These are phyloP conservation scores for mouse (Mus musculus) DNA, from an alignment of 2,113 vertebrate genomes.

Conservation along the genomic window GRCm39 chr12:28762501-28763000, in stretches of 20 bases:
- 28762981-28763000: background rate
- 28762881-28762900: background rate
- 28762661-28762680: too few relatives aligned
- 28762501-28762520: background rate
- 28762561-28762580: background rate
- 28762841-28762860: too few relatives aligned
- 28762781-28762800: background rate
- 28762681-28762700: background rate
- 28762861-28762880: background rate
- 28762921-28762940: background rate
- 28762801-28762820: background rate
- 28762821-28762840: background rate
- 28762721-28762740: background rate
- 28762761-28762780: background rate
- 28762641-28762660: rapidly evolving
- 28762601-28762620: background rate
- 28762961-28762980: background rate
- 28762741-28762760: background rate
- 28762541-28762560: background rate
- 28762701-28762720: background rate
- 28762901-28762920: background rate
- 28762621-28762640: rapidly evolving
- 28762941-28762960: background rate
- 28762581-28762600: rapidly evolving
- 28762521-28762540: background rate